Conservation (phyloP, 2,113 vertebrate species). For the Ovibos moschatus region DNA sequence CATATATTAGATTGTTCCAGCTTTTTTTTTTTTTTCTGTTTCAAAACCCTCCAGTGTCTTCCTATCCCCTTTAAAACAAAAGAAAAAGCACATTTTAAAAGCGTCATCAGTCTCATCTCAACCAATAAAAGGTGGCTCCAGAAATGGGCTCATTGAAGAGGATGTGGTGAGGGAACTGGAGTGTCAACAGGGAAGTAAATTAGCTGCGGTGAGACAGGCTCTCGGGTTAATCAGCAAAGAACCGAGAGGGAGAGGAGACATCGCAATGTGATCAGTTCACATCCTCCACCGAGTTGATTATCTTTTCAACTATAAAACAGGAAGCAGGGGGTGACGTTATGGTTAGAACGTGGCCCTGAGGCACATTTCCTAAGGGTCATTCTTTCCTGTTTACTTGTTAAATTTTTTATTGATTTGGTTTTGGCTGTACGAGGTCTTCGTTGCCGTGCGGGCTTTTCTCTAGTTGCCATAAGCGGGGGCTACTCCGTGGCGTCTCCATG, state of each 20-base stretch:
- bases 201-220: fast-evolving
- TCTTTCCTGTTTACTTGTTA: background rate
- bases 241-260: background rate
- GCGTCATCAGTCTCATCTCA: background rate
- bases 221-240: too few relatives aligned
- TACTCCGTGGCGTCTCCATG: background rate
- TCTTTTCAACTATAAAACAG: background rate
- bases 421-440: background rate
- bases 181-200: fast-evolving
- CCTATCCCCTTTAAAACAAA: background rate
- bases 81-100: background rate
- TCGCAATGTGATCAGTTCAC: fast-evolving
- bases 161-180: background rate
- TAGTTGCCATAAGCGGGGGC: background rate
- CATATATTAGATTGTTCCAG: background rate
- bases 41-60: background rate
- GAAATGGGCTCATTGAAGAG: background rate
- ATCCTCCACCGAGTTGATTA: fast-evolving
- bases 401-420: background rate
- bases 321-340: background rate
- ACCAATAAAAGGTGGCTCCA: background rate
- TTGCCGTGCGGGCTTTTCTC: background rate
- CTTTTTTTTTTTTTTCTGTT: background rate
- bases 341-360: too few relatives aligned
- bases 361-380: background rate